A percentile compares a stretch with the other conserved stretches of the same genome.
Evolutionary conservation across 2,797 vertebrate genomes (phyloP).

Genomic region (Otolemur crassicaudatus): DNA sequence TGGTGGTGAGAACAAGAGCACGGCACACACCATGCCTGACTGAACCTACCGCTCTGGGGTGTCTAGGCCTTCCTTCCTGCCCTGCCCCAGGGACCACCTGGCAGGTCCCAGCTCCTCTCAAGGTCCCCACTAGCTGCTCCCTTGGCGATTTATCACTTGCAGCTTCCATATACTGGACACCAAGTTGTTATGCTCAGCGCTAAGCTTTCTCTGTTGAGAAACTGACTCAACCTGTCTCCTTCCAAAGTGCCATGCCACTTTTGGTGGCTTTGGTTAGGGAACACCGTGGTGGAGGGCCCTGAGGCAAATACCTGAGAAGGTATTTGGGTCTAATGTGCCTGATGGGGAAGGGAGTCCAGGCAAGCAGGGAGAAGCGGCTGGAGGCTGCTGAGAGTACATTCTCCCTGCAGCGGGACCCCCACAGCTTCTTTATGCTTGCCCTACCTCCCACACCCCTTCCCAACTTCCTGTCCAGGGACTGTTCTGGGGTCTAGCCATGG

Average conservation of each 20-base stretch:
- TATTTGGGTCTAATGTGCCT: not conserved
- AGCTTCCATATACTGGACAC: not conserved
- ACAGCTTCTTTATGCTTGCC: not conserved
- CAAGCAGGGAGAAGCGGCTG: not conserved
- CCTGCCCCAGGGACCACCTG: not conserved
- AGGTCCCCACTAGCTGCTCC: not conserved
- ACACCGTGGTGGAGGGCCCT: not conserved
- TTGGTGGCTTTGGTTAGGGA: not conserved
- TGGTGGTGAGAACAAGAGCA: not conserved
- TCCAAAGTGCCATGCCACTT: accelerated
- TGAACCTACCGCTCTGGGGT: not conserved
- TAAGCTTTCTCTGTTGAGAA: not conserved
- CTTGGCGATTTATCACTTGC: not conserved
- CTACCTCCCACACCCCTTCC: not conserved
- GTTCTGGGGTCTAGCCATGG: not conserved
- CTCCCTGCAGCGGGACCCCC: not conserved
- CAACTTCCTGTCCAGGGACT: not conserved
- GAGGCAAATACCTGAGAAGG: not conserved
- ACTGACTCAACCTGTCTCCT: not conserved
- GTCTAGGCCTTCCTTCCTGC: not conserved
- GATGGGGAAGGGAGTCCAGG: not conserved
- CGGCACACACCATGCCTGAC: not conserved
- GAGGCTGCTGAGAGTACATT: not conserved
- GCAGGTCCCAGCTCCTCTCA: not conserved
- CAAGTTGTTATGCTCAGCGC: not conserved